Evolutionary conservation across 1,140 invertebrate species (phyloP), one percentile per base, ranked within the genome.

Genomic region (Drosophila mayri): DNA sequence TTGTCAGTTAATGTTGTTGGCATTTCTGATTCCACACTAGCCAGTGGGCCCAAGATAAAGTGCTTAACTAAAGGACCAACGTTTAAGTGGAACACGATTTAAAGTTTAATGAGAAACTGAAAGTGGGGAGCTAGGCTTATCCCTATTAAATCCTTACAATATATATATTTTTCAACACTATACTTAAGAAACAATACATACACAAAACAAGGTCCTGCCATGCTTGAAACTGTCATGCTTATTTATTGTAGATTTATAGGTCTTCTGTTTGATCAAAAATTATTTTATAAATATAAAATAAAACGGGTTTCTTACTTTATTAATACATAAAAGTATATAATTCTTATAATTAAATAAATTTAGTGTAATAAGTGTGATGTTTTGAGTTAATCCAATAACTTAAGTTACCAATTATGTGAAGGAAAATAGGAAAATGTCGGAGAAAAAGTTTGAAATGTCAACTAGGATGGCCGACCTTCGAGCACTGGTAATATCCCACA

Each of bases 401-500:
- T 38, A n/a, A 76, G 38, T 54, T 62, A 38, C 70, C 79, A 82
- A 86, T 86, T 86, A 86, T 50, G 46, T 77, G 58, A 40, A 61
- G 65, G 68, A 68, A 28, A 50, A 50, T 22, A 2, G 1, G 4
- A n/a, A 38, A 43, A 8, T 25, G 22, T n/a, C 38, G 16, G 32
- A 30, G 38, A 61, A 54, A 37, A 66, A 62, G 38, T 61, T 46
- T 49, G 49, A 61, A 76, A 68, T 70, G 50, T 62, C 80, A 70
- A 73, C 59, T 70, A 44, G 60, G 46, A 55, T 22, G 28, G 30
- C 38, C 55, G 35, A 38, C 43, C 44, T 54, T 49, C 43, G 10
- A 59, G n/a, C 49, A 37, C 18, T 25, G 54, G 55, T 68, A 79
- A 87, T 87, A 71, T 76, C 76, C 72, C 83, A 83, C 83, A 87